Percentiles rank a stretch among this genome's conserved stretches.
Conservation (phyloP, 2,113 vertebrate species). For the Dendrocopos noguchii region DNA sequence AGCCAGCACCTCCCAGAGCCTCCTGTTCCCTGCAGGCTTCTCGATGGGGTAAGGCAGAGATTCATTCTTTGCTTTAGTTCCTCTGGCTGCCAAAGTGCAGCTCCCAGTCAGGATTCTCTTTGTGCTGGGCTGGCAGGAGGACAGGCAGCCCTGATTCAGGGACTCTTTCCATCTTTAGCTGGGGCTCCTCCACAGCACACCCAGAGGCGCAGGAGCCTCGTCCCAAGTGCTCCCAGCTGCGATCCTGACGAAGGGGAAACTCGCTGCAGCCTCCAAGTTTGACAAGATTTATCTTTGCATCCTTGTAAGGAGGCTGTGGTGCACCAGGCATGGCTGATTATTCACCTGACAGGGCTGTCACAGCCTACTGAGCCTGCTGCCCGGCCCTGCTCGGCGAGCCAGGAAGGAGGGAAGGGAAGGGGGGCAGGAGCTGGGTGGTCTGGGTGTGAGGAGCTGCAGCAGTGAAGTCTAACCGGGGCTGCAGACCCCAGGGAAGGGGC, state of each 20-base stretch:
- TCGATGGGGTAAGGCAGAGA: not conserved
- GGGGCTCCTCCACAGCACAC: slow-evolving; percentile 32
- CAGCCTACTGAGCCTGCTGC: slow-evolving; percentile 61
- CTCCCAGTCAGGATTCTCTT: slow-evolving; percentile 55
- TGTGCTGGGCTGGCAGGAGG: slow-evolving; percentile 57
- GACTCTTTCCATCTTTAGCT: slow-evolving; percentile 61
- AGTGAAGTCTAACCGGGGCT: not conserved
- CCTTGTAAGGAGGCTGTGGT: slow-evolving; percentile 62
- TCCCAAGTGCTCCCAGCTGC: slow-evolving; percentile 59
- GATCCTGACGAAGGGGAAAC: slow-evolving; percentile 66
- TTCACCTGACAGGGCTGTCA: slow-evolving; percentile 68
- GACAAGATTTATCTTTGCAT: slow-evolving; percentile 73
- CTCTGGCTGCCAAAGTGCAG: slow-evolving; percentile 46
- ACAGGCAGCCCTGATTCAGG: slow-evolving; percentile 55
- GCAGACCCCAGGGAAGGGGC: not conserved
- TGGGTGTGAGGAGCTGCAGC: not conserved
- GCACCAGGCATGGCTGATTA: slow-evolving; percentile 68
- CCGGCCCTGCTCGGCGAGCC: not conserved
- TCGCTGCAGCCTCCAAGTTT: slow-evolving; percentile 65
- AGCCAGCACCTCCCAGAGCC: accelerated
- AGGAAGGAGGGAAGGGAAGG: not conserved
- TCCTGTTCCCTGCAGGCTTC: not conserved
- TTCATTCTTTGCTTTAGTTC: slow-evolving; percentile 51
- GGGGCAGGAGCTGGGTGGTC: not conserved
- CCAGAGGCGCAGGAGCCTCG: not conserved